Evolutionary conservation across 2,888 invertebrate species (phyloP), one percentile per base, ranked within the genome.

Genomic region (Heliconius ethilla): DNA sequence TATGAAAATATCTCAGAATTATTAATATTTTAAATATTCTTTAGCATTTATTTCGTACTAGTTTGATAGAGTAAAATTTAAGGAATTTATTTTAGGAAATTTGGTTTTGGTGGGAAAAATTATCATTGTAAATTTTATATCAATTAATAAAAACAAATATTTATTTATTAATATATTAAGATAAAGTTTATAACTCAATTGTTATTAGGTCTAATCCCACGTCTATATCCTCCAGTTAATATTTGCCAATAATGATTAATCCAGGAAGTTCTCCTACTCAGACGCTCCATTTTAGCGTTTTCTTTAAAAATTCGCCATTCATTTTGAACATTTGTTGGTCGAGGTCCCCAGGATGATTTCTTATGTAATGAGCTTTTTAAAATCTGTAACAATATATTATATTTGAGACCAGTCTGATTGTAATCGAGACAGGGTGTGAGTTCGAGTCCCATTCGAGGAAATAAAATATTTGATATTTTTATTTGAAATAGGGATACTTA

Each of bases 311-410:
- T 88, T 2, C 85, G 79, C 97, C 97, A 97, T 79, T 95, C 94
- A 5, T 93, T 91, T 77, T 90, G 92, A 0, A 89, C 91, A 11
- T 86, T 86, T 0, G 90, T 85, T 79, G 95, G 91, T 2, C 95
- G 92, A 0, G 97, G 97, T 1, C 97, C 96, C 97, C 97, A 97
- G 9, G 95, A 89, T 22, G 88, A 80, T 74, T 94, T 94, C 1
- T 95, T 84, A 13, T 86, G 83, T 86, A 95, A 92, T 0, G 95
- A 83, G 40, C 85, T 85, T 79, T 86, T 91, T 63, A 94, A 63
- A 69, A 92, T 93, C 96, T 95, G 90, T 82, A 89, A 82, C 45
- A n/a, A 55, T 25, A 66, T 22, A 55, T 55, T 22, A 55, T 9
- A 55, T 55, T 55, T 55, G 55, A 55, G 55, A 1, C 6, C 22